These are phyloP conservation scores for Ophraella communa DNA, from an alignment of 2,888 invertebrate species.

Conservation along the genomic window DNA sequence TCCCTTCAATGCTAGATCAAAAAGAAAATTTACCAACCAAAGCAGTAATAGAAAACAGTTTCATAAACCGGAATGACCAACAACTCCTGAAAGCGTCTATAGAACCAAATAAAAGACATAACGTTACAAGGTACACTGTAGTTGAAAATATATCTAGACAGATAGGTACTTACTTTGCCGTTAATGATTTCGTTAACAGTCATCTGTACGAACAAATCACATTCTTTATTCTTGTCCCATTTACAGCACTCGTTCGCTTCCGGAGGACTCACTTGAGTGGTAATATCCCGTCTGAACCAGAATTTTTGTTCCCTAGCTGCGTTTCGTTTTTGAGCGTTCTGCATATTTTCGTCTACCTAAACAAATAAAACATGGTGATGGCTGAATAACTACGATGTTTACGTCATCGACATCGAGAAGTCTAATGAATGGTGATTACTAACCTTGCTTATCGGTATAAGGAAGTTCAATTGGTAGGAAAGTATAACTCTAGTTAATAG, in stretches of 20 bases:
- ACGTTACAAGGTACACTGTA: no score
- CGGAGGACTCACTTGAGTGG: conserved; percentile 62
- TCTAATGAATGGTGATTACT: conserved; percentile 28
- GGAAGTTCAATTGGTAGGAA: conserved; percentile 92
- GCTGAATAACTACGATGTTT: no score
- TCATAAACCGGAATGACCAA: no score
- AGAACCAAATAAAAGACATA: no score
- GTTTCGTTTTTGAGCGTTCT: conserved; percentile 89
- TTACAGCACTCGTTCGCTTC: conserved; percentile 58
- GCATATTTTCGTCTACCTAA: conserved; percentile 93
- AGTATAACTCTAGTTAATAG: conserved; percentile 95
- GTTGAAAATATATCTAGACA: background rate
- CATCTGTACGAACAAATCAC: conserved; percentile 76
- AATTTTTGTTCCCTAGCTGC: conserved; percentile 86
- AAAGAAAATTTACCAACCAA: no score
- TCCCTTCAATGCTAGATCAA: no score
- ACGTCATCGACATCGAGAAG: no score
- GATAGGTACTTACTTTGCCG: conserved; percentile 72
- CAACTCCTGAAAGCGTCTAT: no score
- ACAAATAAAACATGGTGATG: conserved; percentile 20
- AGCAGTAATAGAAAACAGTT: no score
- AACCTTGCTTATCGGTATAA: conserved; percentile 94
- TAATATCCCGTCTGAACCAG: conserved; percentile 89
- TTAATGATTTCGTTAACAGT: conserved; percentile 97
- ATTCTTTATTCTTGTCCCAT: conserved; percentile 45